Evolutionary conservation across 2,888 invertebrate species (phyloP), one percentile per base, ranked within the genome.

Genomic region (Pollenia labialis): DNA sequence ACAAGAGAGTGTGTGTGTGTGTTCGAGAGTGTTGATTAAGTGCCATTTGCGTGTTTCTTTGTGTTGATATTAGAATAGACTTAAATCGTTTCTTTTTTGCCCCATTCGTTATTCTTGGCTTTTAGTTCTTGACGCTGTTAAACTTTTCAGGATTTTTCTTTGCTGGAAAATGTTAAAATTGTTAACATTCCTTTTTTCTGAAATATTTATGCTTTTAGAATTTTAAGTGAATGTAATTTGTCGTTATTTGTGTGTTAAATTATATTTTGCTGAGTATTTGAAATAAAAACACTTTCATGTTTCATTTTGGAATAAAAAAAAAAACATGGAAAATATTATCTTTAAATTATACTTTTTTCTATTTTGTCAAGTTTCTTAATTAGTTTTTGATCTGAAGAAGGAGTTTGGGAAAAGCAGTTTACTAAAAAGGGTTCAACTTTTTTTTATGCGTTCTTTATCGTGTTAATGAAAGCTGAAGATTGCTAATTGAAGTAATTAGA

Each of bases 161-260:
- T 54, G 1, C 18, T 71, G 42, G 44, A 69, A 80, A 83, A 72
- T 87, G 81, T 60, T 87, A 76, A 83, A 76, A 76, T 83, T 66
- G 40, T 76, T 81, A 76, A 75, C 64, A 86, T 80, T 86, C 64
- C 75, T 66, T 16, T 48, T 66, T 16, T 48, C 1, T 81, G 66
- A 81, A 83, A 79, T 68, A 23, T 79, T 68, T 75, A 62, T 82
- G 79, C 85, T 74, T 74, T 86, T 75, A 82, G 85, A 86, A 82
- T 82, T 86, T 86, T 75, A 86, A 86, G 82, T 86, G 82, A 56
- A 62, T 86, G 69, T 64, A 86, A 82, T 86, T 86, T 86, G 85
- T 85, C 50, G 69, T 82, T 56, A 69, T 77, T 85, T 77, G 69
- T 76, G 18, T 66, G 64, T 32, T 62, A 50, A 79, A 76, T 32